Base-by-base conservation (phyloP, 1,140 invertebrate genomes). In the Drosophila jambulina region DNA sequence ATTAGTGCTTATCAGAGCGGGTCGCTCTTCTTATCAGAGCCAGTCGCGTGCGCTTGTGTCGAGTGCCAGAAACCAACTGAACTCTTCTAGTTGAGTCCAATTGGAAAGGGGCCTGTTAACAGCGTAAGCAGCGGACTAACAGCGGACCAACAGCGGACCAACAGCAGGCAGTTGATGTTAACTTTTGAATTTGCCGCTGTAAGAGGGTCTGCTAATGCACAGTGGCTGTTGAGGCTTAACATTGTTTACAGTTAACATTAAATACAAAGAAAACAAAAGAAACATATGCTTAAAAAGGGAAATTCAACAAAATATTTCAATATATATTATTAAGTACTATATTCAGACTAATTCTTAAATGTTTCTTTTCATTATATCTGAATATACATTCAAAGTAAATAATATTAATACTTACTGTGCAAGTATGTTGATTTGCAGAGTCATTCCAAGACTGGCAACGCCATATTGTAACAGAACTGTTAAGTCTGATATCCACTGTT, bases 11-110 rank as follows among this genome's bases (percentile, higher is more conserved):
- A 21, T 19, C 23, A 46, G 42, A 17, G 48, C 29, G n/a, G n/a
- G 19, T 40, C 23, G 9, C 21, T 36, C 2, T 53, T 54, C 49
- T 34, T 34, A 54, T 54, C 32, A 38, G 38, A 38, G 25, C 34
- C 49, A 25, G 45, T 51, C 15, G 42, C 19, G 34, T 43, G 75
- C 75, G 75, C 48, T 61, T 53, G 58, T 76, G 63, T 70, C 60
- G 63, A 80, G 70, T 63, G 79, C 67, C 71, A 80, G 76, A 85
- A 76, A 74, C 67, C 75, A 87, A 86, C 83, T 85, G 64, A 10
- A 25, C 36, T 32, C 12, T 43, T 17, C 29, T 10, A 38, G 59
- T 23, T 17, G 43, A 53, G 38, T 69, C 34, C 67, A 58, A 45
- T 68, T 36, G 74, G 59, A 67, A 64, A 29, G 9, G 40, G 32